Evolutionary conservation across 2,888 invertebrate genomes (phyloP).

Genomic region (Drosophila mimica): DNA sequence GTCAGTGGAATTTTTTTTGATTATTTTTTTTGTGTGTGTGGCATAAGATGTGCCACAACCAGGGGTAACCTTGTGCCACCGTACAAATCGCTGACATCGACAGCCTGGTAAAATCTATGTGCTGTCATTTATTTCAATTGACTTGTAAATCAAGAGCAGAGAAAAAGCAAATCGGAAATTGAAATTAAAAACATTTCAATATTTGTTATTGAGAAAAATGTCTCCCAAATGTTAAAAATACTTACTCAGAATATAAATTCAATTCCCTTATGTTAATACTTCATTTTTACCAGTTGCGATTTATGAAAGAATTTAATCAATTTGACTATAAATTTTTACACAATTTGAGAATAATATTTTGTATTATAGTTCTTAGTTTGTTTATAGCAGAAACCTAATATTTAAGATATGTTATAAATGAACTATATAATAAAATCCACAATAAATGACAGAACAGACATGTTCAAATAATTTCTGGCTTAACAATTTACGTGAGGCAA

Average conservation of each 20-base stretch:
- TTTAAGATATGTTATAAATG: background rate
- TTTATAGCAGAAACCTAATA: background rate
- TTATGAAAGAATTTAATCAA: background rate
- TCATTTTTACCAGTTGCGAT: background rate
- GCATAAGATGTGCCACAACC: background rate
- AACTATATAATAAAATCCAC: background rate
- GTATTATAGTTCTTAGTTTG: too few species aligned
- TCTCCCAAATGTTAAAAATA: conserved; percentile 4
- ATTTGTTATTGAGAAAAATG: conserved; percentile 53
- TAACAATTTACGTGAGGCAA: background rate
- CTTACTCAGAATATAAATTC: background rate
- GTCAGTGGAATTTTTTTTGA: background rate
- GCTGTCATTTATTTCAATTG: conserved; percentile 72
- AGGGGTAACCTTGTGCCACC: background rate
- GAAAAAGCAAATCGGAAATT: conserved; percentile 49
- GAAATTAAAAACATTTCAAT: conserved; percentile 63
- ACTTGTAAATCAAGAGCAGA: conserved; percentile 49
- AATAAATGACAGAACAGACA: background rate
- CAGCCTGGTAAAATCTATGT: conserved; percentile 53
- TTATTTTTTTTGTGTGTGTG: conserved; percentile 20
- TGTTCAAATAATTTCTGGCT: background rate
- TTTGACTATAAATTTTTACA: background rate
- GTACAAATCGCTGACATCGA: conserved; percentile 11
- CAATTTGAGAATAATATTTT: background rate
- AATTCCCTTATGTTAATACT: background rate